Evolutionary conservation across 2,888 invertebrate genomes (phyloP).

Genomic region (Pyrocoelia pectoralis): DNA sequence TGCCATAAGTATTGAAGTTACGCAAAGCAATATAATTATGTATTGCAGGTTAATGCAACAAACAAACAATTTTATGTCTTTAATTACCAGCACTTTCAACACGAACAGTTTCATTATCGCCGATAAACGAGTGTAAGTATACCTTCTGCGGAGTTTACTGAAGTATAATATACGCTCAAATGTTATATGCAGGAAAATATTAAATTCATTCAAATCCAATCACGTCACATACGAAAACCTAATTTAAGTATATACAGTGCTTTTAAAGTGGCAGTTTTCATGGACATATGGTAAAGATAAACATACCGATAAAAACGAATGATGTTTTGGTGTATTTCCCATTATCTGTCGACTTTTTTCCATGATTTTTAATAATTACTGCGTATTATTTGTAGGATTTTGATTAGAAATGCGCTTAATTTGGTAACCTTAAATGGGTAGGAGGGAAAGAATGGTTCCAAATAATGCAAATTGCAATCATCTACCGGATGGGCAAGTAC

Average conservation of each 20-base stretch:
- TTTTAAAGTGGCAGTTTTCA: constrained; percentile 10
- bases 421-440: neutral
- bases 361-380: constrained; percentile 11
- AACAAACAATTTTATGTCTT: too few relatives aligned
- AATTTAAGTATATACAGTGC: neutral
- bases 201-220: neutral
- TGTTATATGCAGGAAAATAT: too few relatives aligned
- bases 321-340: constrained; percentile 12
- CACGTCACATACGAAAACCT: neutral
- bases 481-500: neutral
- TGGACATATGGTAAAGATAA: constrained; percentile 25
- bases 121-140: too few relatives aligned
- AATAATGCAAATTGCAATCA: neutral
- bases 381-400: neutral
- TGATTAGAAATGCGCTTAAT: neutral
- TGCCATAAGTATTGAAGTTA: too few relatives aligned
- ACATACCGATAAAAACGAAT: constrained; percentile 16
- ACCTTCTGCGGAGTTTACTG: too few relatives aligned
- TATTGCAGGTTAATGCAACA: too few relatives aligned
- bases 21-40: too few relatives aligned
- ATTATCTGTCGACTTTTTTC: constrained; percentile 7
- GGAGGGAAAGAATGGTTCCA: neutral
- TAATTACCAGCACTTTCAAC: too few relatives aligned
- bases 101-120: too few relatives aligned
- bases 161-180: too few relatives aligned